Evolutionary conservation across 2,113 vertebrate genomes (phyloP), one percentile per base, ranked within the genome.

Genomic region (Willisornis vidua): DNA sequence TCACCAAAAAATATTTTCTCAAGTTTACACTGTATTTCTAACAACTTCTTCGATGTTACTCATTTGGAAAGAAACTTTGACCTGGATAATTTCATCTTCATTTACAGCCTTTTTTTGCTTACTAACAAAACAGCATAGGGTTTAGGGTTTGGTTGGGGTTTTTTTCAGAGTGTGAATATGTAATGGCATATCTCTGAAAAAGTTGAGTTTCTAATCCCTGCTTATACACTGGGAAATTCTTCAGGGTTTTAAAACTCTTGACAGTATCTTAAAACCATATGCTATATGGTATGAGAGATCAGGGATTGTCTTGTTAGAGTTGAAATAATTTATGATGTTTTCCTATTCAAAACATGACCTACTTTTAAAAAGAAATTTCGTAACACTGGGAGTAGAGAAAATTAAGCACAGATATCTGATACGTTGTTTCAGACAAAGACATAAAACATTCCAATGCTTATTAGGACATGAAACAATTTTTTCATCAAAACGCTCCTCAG

Each of bases 391-490:
- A 49, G 18, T 11, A 86, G 19, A 5, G 26, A 67, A 91, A 89
- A 91, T 67, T 63, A 75, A 92, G 89, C 76, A 74, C 43, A 95
- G 74, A 80, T 78, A 84, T 85, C 35, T n/a, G 15, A 85, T 52
- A 22, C 41, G 68, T 79, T 85, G 28, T 68, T 75, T 89, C 89
- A 95, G 58, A 91, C 2, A 4, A 95, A 74, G 61, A 62, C 12
- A 67, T 65, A 62, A 85, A 92, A 49, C 31, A 82, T 85, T 75
- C 51, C 61, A 84, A 10, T 22, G 9, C 19, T 79, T 87, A 76
- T 67, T 78, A 63, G 39, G 39, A 83, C 35, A 81, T 16, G 85
- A 66, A 62, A 16, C 3, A 63, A 17, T 76, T 76, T 84, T 81
- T 81, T 80, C 46, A 85, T 67, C 68, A 46, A 89, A 94, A 92